Evolutionary conservation across 2,888 invertebrate species (phyloP).

Genomic region (Adela reaumurella): DNA sequence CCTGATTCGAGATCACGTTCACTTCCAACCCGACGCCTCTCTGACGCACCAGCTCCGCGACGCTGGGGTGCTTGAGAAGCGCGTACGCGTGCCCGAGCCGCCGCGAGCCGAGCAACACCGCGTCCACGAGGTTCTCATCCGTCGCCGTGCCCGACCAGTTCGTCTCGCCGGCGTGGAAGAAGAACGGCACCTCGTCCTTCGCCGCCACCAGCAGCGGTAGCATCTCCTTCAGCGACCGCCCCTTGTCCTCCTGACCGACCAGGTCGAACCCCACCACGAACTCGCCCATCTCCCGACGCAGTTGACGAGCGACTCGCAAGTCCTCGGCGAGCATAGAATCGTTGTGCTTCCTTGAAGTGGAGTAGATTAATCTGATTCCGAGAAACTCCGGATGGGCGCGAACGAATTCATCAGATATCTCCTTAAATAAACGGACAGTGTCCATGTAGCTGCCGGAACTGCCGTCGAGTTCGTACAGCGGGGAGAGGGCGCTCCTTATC

Average conservation of each 20-base stretch:
- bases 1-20: constrained; percentile 78
- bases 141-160: constrained; percentile 63
- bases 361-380: constrained; percentile 65
- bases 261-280: constrained; percentile 77
- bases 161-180: constrained; percentile 80
- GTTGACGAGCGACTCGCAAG: constrained; percentile 24
- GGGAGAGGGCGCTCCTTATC: constrained; percentile 56
- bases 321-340: constrained; percentile 27
- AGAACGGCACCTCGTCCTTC: constrained; percentile 58
- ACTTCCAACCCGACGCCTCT: constrained; percentile 69
- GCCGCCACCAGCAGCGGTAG: constrained; percentile 48
- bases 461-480: constrained; percentile 62
- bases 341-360: constrained; percentile 34
- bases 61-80: constrained; percentile 66
- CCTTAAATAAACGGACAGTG: constrained; percentile 51
- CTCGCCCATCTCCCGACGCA: constrained; percentile 56
- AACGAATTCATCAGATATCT: constrained; percentile 55
- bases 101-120: constrained; percentile 67
- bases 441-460: constrained; percentile 48
- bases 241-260: constrained; percentile 76
- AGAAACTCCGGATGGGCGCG: constrained; percentile 60
- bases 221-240: constrained; percentile 59
- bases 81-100: constrained; percentile 79
- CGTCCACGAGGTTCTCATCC: constrained; percentile 75
- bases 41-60: constrained; percentile 53